Percentiles rank a stretch among this genome's conserved stretches.
Evolutionary conservation across 2,888 invertebrate species (phyloP).

Genomic region (Pardosa pseudoannulata): DNA sequence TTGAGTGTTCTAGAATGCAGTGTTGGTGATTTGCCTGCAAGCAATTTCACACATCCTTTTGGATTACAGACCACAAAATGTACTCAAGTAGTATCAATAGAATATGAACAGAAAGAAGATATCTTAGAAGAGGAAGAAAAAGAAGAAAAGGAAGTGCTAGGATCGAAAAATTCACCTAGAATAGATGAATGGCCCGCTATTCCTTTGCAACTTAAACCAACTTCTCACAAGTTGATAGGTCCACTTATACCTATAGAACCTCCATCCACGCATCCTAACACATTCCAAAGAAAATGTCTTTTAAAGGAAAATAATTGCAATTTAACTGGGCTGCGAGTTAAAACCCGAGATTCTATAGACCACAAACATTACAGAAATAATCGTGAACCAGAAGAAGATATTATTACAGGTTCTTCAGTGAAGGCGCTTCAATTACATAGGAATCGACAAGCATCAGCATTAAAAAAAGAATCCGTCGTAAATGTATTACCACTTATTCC

Average conservation of each 20-base stretch:
- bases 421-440: conserved; percentile 40
- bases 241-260: conserved; percentile 52
- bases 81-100: conserved; percentile 53
- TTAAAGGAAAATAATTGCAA: conserved; percentile 43
- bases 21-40: conserved; percentile 45
- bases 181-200: conserved; percentile 57
- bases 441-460: conserved; percentile 26
- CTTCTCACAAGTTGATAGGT: conserved; percentile 36
- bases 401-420: conserved; percentile 44
- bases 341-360: conserved; percentile 25
- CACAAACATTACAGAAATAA: not conserved
- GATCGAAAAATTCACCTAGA: conserved; percentile 3
- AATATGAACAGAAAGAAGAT: not conserved
- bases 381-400: not conserved
- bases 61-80: conserved; percentile 53
- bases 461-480: conserved; percentile 25
- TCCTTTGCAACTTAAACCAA: conserved; percentile 48
- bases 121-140: not conserved
- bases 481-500: conserved; percentile 53
- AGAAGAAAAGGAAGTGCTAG: not conserved
- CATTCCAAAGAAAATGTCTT: conserved; percentile 50
- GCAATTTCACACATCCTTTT: conserved; percentile 56
- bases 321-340: conserved; percentile 30
- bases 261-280: not conserved
- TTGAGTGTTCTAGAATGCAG: conserved; percentile 61